Evolutionary conservation across 2,888 invertebrate genomes (phyloP).

Genomic region (Dione juno): DNA sequence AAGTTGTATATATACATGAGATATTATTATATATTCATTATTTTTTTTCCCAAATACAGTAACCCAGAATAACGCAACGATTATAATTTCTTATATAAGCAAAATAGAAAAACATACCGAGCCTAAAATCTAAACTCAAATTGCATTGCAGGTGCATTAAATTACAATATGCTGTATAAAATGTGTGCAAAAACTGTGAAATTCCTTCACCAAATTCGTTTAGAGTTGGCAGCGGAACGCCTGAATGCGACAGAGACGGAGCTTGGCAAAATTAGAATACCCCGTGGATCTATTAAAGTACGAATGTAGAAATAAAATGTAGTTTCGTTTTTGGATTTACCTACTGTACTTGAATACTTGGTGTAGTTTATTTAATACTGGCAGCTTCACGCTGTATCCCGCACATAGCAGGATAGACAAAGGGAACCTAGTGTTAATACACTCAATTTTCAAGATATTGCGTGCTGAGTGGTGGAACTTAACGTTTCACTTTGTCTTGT

Average conservation of each 20-base stretch:
- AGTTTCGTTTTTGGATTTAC: constrained; percentile 12
- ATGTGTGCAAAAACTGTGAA: constrained; percentile 16
- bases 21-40: no score
- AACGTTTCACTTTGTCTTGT: no score
- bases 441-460: no score
- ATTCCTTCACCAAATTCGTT: constrained; percentile 21
- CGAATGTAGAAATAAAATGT: constrained; percentile 17
- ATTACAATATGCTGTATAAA: constrained; percentile 8
- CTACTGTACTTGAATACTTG: background rate
- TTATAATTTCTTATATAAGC: no score
- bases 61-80: no score
- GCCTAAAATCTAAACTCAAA: background rate
- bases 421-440: no score
- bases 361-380: no score
- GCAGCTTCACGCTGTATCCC: no score
- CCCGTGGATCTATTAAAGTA: constrained; percentile 22
- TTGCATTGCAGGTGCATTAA: background rate
- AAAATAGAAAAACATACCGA: background rate
- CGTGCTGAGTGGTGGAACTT: no score
- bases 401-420: no score
- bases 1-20: no score
- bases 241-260: constrained; percentile 30
- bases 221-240: constrained; percentile 25
- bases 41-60: no score
- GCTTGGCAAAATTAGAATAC: constrained; percentile 28